A percentile compares a stretch with the other conserved stretches of the same genome.
These are phyloP conservation scores for Plotosus lineatus DNA, from an alignment of 2,113 vertebrate species.

Conservation along the genomic window DNA sequence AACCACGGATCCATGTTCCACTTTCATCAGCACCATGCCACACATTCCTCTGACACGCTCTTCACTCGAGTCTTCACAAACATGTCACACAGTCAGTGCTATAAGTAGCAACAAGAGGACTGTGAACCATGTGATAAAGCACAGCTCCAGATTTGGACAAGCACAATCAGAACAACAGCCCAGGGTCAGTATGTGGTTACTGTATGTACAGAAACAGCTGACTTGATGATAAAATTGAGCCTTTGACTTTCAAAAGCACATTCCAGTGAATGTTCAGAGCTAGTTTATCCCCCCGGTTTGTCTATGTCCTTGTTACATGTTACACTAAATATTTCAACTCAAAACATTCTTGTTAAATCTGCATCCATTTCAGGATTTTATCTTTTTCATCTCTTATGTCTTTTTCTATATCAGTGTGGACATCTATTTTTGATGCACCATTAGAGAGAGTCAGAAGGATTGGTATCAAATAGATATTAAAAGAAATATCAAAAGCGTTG, in stretches of 20 bases:
- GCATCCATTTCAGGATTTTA: neutral
- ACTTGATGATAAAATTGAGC: neutral
- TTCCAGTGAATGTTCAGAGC: neutral
- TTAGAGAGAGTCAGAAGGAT: conserved; percentile 22
- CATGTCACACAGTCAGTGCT: conserved; percentile 44
- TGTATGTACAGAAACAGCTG: conserved; percentile 1
- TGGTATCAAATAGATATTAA: conserved; percentile 29
- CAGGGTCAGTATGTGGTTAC: conserved; percentile 7
- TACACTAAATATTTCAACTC: conserved; percentile 2
- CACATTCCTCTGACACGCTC: conserved; percentile 30
- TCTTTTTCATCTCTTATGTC: neutral
- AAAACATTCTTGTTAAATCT: neutral
- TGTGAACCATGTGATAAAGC: conserved; percentile 21
- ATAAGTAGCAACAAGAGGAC: conserved; percentile 54
- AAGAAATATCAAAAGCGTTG: neutral
- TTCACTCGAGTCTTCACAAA: conserved; percentile 37
- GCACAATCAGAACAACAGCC: neutral
- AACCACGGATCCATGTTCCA: neutral
- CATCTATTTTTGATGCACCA: neutral
- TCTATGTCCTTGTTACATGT: neutral
- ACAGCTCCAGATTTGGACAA: conserved; percentile 26
- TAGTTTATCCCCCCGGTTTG: neutral
- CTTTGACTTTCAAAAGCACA: neutral
- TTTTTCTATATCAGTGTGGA: conserved; percentile 19
- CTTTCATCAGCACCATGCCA: conserved; percentile 41